Evolutionary conservation across 2,888 invertebrate genomes (phyloP), one percentile per base, ranked within the genome.

Genomic region (Polyommatus iphigenia): DNA sequence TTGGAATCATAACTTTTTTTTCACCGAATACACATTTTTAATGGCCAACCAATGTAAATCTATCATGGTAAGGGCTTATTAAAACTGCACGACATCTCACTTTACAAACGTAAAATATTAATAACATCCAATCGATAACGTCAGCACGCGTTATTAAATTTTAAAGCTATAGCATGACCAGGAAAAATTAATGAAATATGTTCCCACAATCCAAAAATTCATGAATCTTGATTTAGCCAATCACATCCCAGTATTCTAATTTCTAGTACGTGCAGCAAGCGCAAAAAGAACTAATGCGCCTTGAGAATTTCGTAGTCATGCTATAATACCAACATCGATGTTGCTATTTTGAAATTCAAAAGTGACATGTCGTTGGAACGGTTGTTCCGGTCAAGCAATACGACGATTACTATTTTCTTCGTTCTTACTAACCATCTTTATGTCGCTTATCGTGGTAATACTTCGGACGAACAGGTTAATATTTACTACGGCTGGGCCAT

Each of bases 361-460:
- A 81, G 81, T 82, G 83, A 82, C 81, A 82, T 82, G 78, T 79
- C 78, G 78, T 59, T 57, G 41, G 32, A 71, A 77, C 78, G 24
- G 15, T 29, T 29, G 75, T 54, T 75, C 75, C 75, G 18, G 78
- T 76, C 81, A 82, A 83, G 81, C 82, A 80, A 67, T 80, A 81
- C 81, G 78, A 81, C 81, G 78, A 79, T 76, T 78, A 79, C 78
- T 79, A 79, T 79, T 80, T 78, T 80, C 79, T 78, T 79, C 79
- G 78, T 79, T 78, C 71, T 83, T 91, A 98, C 98, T 98, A 97
- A 99, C 99, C 99, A 99, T 99, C 96, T 98, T 98, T 95, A 98
- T 98, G 96, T 99, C 99, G 96, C 98, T 99, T 95, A 99, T 99
- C 91, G 98, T 98, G 92, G 98, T 98, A 91, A 99, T 98, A 97